phyloP scores from a whole-genome alignment of 2,113 vertebrate species.

The Natator depressus region DNA sequence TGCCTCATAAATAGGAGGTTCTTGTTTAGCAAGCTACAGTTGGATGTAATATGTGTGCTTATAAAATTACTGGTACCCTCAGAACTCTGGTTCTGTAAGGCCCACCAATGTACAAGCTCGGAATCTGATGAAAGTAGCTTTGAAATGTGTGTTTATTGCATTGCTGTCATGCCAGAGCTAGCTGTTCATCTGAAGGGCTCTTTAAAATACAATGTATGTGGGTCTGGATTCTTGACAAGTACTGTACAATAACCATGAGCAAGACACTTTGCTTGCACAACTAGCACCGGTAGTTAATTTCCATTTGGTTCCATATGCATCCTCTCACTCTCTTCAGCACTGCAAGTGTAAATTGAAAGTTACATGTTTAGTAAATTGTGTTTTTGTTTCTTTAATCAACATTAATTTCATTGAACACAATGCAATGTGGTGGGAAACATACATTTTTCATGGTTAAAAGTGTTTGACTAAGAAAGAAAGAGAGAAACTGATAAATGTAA shows the following conservation, averaged over 20 bases:
- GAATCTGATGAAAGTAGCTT: conserved; percentile 46
- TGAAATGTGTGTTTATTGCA: conserved; percentile 68
- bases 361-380: background rate
- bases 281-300: background rate
- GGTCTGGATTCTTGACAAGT: background rate
- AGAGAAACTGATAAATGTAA: background rate
- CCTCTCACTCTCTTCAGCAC: background rate
- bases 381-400: no score
- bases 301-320: background rate
- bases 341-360: background rate
- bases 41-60: background rate
- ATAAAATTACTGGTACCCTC: background rate
- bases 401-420: no score
- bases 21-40: conserved; percentile 6
- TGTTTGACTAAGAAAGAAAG: background rate
- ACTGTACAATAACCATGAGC: background rate
- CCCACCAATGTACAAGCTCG: conserved; percentile 14
- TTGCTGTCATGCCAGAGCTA: conserved; percentile 49
- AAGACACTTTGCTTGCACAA: background rate
- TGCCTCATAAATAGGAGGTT: background rate
- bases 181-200: background rate
- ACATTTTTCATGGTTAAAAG: background rate
- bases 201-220: background rate
- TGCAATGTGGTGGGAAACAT: background rate
- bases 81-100: background rate